Conservation (phyloP, 2,888 invertebrate genomes). For the Flexamia atlantica region DNA sequence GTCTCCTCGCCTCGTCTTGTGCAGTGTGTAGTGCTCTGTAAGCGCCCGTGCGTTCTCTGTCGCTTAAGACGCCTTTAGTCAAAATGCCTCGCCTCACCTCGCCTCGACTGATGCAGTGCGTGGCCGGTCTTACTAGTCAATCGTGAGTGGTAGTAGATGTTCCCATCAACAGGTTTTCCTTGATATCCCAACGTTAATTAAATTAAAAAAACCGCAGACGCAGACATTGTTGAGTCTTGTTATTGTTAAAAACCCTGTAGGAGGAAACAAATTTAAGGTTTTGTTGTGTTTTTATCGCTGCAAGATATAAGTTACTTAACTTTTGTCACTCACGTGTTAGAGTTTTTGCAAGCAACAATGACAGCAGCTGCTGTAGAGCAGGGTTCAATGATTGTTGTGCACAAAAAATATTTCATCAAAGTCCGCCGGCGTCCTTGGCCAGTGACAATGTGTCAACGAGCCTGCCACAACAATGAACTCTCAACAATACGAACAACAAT, state of each 20-base stretch:
- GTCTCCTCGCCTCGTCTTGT: no score
- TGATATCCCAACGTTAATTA: no score
- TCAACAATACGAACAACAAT: background rate
- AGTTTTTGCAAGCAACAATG: background rate
- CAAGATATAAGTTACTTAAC: background rate
- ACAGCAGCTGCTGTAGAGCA: background rate
- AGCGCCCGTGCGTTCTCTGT: no score
- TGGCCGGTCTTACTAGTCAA: no score
- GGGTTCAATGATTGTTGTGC: conserved; percentile 3
- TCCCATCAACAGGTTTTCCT: no score
- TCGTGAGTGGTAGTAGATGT: no score
- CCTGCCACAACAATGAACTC: background rate
- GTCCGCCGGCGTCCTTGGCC: background rate
- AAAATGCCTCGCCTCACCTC: no score
- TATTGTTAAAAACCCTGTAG: background rate
- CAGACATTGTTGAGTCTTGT: no score
- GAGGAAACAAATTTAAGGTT: background rate
- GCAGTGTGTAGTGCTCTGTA: no score
- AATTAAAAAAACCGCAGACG: no score
- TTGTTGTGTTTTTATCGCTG: background rate
- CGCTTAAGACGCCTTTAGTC: no score
- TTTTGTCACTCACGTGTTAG: background rate
- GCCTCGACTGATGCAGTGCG: no score
- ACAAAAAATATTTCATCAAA: background rate
- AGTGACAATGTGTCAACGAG: background rate